Evolutionary conservation across 23 tunicate species (phyloP).

Genomic region (Diplosoma virens): DNA sequence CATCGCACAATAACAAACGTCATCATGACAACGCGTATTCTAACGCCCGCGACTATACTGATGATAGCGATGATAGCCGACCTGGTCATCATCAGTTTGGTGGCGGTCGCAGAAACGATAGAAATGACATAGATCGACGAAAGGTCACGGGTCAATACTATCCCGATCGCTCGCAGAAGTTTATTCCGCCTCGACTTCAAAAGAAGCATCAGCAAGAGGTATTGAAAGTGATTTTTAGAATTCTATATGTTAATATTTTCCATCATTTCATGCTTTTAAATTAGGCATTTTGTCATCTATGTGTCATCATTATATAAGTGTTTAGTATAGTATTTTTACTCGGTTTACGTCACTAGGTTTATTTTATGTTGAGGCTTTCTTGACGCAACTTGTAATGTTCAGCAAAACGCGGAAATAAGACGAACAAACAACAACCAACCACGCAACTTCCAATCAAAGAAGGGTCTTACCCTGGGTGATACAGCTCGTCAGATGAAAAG

Average conservation of each 20-base stretch:
- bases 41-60: neutral
- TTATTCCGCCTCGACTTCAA: constrained; percentile 23
- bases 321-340: too few species aligned
- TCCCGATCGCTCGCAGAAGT: neutral
- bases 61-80: neutral
- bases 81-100: too few species aligned
- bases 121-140: neutral
- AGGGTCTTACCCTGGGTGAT: constrained; percentile 30
- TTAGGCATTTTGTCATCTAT: too few species aligned
- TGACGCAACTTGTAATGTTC: too few species aligned
- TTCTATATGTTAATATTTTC: too few species aligned
- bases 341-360: too few species aligned
- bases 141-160: neutral
- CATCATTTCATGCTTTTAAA: too few species aligned
- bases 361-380: too few species aligned
- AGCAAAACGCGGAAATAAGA: too few species aligned
- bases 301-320: too few species aligned
- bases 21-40: neutral
- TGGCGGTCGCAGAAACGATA: neutral
- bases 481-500: constrained; percentile 12
- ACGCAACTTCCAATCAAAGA: neutral
- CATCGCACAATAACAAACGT: too few species aligned
- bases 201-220: constrained; percentile 24
- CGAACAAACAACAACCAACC: neutral
- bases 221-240: too few species aligned